These are phyloP conservation scores for Electrona antarctica DNA, from an alignment of 2,113 vertebrate species.

Conservation along the genomic window DNA sequence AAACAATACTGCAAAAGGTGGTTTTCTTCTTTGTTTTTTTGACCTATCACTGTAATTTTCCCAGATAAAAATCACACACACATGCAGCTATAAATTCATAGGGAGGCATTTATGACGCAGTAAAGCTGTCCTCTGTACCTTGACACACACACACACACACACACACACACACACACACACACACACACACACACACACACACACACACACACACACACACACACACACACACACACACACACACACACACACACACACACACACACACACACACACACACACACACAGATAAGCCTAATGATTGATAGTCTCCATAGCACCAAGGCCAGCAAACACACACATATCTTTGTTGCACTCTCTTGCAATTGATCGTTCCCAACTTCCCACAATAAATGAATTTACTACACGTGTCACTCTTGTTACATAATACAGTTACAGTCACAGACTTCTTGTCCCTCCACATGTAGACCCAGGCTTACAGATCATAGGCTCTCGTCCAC, in stretches of 20 bases:
- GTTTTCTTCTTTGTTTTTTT: too few species aligned
- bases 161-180: constrained; percentile 11
- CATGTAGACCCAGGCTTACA: too few species aligned
- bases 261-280: too few species aligned
- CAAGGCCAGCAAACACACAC: constrained; percentile 13
- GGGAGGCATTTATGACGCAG: constrained; percentile 39
- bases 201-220: constrained; percentile 31
- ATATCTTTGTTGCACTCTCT: constrained; percentile 13
- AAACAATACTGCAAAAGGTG: too few species aligned
- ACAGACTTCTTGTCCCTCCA: too few species aligned
- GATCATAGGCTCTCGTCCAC: too few species aligned
- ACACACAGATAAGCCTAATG: background rate
- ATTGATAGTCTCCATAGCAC: constrained; percentile 27
- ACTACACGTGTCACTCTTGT: too few species aligned
- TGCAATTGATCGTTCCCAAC: constrained; percentile 10
- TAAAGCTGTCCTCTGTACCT: constrained; percentile 46
- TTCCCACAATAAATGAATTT: background rate
- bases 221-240: too few species aligned
- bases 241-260: too few species aligned
- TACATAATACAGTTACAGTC: too few species aligned
- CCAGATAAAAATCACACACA: too few species aligned
- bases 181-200: background rate
- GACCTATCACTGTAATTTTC: background rate
- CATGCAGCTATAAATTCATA: background rate
- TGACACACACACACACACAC: constrained; percentile 1